Percentiles rank a stretch among this genome's conserved stretches.
phyloP scores from a whole-genome alignment of 2,888 invertebrate species.

The Synanthedon myopaeformis region DNA sequence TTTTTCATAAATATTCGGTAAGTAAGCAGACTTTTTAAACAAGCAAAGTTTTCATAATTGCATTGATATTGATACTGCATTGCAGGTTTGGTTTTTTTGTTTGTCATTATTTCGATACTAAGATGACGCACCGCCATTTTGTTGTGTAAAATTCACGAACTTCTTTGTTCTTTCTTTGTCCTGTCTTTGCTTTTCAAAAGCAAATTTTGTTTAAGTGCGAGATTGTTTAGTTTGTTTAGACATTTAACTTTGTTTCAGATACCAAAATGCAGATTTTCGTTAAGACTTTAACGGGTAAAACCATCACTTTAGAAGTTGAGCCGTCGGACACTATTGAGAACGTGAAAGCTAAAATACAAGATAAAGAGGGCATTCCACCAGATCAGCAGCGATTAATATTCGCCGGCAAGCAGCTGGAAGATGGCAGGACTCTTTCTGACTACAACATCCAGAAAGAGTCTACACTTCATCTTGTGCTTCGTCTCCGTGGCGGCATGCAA shows the following conservation, averaged over 20 bases:
- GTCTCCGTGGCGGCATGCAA: conserved; percentile 11
- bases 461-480: conserved; percentile 7
- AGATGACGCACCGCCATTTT: conserved; percentile 51
- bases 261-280: conserved; percentile 50
- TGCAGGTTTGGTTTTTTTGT: too few relatives aligned
- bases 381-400: conserved; percentile 13
- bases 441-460: conserved; percentile 13
- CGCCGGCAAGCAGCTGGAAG: conserved; percentile 12
- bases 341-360: conserved; percentile 12
- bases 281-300: conserved; percentile 46
- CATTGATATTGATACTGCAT: too few relatives aligned
- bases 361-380: conserved; percentile 13
- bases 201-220: conserved; percentile 5
- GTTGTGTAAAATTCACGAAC: conserved; percentile 31
- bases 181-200: conserved; percentile 10
- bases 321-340: conserved; percentile 12
- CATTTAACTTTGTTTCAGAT: conserved; percentile 33
- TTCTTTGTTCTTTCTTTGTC: conserved; percentile 41
- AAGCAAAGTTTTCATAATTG: too few relatives aligned
- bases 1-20: too few relatives aligned
- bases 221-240: conserved; percentile 12
- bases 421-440: conserved; percentile 11
- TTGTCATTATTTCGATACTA: too few relatives aligned
- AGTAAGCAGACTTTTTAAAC: too few relatives aligned
- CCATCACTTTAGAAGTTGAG: conserved; percentile 28